phyloP scores from a whole-genome alignment of 2,797 vertebrate species.

The Melanotaenia parkinsoni region DNA sequence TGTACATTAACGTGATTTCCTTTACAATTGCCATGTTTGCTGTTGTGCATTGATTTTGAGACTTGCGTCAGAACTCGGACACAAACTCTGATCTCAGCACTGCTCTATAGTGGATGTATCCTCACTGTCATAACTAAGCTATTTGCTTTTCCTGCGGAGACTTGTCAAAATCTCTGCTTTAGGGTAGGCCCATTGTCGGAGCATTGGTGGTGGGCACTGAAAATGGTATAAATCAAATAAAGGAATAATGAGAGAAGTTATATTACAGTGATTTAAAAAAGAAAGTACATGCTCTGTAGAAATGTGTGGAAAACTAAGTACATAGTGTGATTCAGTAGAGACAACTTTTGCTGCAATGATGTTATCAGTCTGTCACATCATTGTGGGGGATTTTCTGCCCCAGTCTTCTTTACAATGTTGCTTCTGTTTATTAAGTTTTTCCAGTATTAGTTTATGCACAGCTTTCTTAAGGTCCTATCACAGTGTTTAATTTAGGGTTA shows the following conservation, averaged over 20 bases:
- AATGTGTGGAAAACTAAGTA: too few relatives aligned
- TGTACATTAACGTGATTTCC: background rate
- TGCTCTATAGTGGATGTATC: too few relatives aligned
- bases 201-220: background rate
- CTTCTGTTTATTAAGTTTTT: background rate
- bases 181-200: conserved; percentile 1
- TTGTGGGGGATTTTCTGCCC: too few relatives aligned
- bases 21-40: background rate
- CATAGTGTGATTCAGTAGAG: too few relatives aligned
- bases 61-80: background rate
- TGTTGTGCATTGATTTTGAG: background rate
- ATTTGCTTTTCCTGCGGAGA: conserved; percentile 4
- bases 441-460: background rate
- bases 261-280: background rate
- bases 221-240: conserved; percentile 3
- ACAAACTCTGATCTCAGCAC: background rate
- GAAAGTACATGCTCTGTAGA: background rate
- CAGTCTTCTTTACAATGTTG: too few relatives aligned
- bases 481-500: background rate
- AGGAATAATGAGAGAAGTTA: conserved; percentile 16
- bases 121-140: background rate
- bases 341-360: too few relatives aligned
- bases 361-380: too few relatives aligned
- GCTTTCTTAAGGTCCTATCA: background rate
- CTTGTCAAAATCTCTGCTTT: conserved; percentile 10